These are phyloP conservation scores for Poeciliopsis occidentalis DNA, from an alignment of 2,113 vertebrate genomes.

Conservation along the genomic window DNA sequence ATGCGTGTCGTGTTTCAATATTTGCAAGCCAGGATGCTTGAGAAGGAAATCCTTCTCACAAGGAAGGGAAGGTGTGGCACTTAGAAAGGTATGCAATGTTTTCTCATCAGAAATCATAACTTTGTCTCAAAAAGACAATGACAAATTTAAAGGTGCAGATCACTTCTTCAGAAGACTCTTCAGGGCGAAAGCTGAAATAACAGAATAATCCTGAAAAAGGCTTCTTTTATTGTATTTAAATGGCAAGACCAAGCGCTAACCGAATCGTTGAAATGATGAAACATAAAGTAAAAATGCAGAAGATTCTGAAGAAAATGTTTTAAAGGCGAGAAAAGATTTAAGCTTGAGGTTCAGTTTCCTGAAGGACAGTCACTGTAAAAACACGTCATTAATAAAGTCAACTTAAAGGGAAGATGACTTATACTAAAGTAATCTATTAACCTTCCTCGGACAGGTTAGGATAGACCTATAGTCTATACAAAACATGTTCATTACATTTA, in stretches of 20 bases:
- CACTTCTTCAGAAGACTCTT: neutral
- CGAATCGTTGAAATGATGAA: slow-evolving; percentile 1
- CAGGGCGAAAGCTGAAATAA: neutral
- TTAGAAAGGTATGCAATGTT: slow-evolving; percentile 30
- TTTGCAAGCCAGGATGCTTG: slow-evolving; percentile 32
- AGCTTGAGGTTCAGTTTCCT: no score
- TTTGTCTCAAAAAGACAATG: neutral
- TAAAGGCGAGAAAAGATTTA: no score
- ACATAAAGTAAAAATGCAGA: neutral
- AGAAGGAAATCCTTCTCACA: slow-evolving; percentile 57
- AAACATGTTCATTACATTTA: no score
- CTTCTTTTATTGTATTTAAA: neutral
- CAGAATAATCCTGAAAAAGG: neutral
- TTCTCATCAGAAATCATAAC: slow-evolving; percentile 23
- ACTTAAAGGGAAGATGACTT: no score
- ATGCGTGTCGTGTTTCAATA: slow-evolving; percentile 44
- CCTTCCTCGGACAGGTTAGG: no score
- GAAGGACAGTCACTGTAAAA: no score
- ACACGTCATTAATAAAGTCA: no score
- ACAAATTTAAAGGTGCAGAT: neutral
- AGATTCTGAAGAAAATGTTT: neutral
- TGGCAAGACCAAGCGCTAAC: neutral
- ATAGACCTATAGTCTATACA: no score
- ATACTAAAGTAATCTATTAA: no score
- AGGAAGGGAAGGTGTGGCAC: slow-evolving; percentile 25